Evolutionary conservation across 92 coral and sea anemone species (phyloP).

Genomic region (Pocillopora meandrina): DNA sequence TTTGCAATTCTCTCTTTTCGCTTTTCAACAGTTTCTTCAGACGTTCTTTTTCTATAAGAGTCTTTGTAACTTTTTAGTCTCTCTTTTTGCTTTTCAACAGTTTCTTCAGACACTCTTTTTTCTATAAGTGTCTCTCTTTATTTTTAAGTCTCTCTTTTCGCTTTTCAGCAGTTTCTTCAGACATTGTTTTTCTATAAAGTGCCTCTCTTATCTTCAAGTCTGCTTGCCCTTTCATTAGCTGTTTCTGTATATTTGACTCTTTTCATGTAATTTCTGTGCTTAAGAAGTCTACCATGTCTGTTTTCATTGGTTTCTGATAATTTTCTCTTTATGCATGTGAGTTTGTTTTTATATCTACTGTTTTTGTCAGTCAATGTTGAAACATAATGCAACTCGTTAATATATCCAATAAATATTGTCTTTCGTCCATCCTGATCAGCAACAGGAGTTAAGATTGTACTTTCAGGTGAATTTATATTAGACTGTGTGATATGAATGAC

Average conservation of each 20-base stretch:
- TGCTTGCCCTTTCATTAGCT: neutral
- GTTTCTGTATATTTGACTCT: neutral
- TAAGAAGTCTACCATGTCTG: neutral
- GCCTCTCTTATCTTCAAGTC: neutral
- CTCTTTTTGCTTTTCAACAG: too few relatives aligned
- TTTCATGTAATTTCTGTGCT: neutral
- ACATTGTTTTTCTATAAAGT: too few relatives aligned
- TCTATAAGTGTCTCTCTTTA: too few relatives aligned
- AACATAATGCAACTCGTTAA: conserved; percentile 13
- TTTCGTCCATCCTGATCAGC: neutral
- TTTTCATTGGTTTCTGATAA: conserved; percentile 31
- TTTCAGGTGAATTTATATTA: conserved; percentile 27
- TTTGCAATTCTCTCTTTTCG: too few relatives aligned
- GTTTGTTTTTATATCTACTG: conserved; percentile 31
- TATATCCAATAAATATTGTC: conserved; percentile 21
- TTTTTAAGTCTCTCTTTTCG: too few relatives aligned
- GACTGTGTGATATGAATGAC: conserved; percentile 52
- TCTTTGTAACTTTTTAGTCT: too few relatives aligned
- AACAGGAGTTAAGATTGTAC: conserved; percentile 37
- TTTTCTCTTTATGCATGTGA: conserved; percentile 42
- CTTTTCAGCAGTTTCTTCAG: too few relatives aligned
- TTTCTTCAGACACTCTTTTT: too few relatives aligned
- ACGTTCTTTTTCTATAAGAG: too few relatives aligned
- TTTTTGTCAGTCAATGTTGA: conserved; percentile 30
- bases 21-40: too few relatives aligned